These are phyloP conservation scores for Uloborus diversus DNA, from an alignment of 1,140 invertebrate species.

Conservation along the genomic window DNA sequence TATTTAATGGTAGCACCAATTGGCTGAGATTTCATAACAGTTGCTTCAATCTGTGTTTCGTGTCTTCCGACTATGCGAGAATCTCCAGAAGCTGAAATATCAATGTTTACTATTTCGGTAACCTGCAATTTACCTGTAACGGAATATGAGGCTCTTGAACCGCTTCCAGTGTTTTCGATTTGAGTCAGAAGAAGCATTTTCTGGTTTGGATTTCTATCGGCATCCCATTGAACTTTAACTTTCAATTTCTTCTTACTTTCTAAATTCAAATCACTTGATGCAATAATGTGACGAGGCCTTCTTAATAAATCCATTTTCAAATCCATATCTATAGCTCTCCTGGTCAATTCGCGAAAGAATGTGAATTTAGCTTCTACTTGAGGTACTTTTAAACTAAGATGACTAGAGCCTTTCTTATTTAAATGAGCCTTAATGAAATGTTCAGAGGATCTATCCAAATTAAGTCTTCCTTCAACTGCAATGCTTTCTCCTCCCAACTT, in stretches of 20 bases:
- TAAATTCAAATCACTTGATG: background rate
- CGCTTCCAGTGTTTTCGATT: background rate
- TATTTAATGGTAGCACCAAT: background rate
- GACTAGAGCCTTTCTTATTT: background rate
- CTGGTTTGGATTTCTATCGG: background rate
- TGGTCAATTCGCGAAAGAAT: background rate
- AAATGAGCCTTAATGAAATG: slow-evolving; percentile 20
- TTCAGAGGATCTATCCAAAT: background rate
- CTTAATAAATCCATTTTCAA: background rate
- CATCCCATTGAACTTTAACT: slow-evolving; percentile 6
- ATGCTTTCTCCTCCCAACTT: background rate
- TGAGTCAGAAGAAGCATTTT: background rate
- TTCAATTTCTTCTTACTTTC: background rate
- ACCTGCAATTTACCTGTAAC: background rate
- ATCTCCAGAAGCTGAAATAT: background rate
- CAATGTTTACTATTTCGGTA: background rate
- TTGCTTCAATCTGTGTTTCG: background rate
- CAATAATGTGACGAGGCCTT: background rate
- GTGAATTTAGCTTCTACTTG: slow-evolving; percentile 11
- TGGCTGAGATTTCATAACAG: background rate
- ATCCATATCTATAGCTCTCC: background rate
- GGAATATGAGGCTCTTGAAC: background rate
- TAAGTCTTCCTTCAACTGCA: background rate
- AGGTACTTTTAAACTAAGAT: slow-evolving; percentile 1
- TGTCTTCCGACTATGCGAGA: background rate